These are phyloP conservation scores for Coenobita brevimanus DNA, from an alignment of 1,140 invertebrate genomes.

Conservation along the genomic window DNA sequence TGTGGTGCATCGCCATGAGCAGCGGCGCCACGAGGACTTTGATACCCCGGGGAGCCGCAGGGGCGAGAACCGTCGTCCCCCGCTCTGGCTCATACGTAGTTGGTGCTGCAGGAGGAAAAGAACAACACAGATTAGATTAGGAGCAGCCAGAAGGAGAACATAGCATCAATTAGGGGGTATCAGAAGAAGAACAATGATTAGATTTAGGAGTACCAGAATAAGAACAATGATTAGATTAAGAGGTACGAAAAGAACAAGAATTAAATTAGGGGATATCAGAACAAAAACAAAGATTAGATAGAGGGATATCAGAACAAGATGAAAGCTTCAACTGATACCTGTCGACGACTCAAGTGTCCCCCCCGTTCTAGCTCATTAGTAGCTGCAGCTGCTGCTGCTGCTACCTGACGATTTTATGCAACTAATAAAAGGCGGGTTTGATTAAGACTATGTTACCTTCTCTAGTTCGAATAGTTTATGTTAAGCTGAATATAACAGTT, in stretches of 20 bases:
- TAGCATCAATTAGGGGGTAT: background rate
- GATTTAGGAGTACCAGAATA: background rate
- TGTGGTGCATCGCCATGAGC: constrained; percentile 61
- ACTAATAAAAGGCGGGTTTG: no score
- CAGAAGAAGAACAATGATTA: background rate
- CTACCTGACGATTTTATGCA: no score
- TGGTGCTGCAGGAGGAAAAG: constrained; percentile 47
- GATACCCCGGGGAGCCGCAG: constrained; percentile 55
- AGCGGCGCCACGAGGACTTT: constrained; percentile 51
- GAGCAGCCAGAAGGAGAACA: background rate
- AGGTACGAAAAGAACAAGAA: background rate
- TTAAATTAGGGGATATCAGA: background rate
- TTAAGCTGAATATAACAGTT: no score
- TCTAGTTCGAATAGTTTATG: no score
- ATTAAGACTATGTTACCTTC: no score
- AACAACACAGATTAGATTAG: background rate
- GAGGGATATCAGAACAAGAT: background rate
- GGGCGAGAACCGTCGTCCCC: constrained; percentile 58
- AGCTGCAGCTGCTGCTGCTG: no score
- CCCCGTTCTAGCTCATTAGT: background rate
- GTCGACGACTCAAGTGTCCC: background rate
- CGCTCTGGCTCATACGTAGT: constrained; percentile 34
- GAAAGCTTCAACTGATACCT: background rate
- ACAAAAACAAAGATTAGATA: background rate
- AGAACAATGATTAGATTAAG: background rate